Evolutionary conservation across 2,113 vertebrate genomes (phyloP).

Genomic region (Pseudorectes ferrugineus): DNA sequence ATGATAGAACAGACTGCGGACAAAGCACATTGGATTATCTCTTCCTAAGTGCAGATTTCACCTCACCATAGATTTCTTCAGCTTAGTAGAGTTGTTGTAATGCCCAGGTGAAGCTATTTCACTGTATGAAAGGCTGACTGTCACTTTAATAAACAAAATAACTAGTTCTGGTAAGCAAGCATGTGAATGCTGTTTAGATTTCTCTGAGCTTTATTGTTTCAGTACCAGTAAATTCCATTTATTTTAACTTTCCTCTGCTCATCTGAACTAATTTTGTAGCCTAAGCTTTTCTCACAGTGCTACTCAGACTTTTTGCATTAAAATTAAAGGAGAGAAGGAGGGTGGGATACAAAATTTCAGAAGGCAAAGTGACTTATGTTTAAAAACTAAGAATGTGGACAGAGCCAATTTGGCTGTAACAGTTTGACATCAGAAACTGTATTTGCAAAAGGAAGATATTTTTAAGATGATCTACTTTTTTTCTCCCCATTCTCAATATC

Average conservation of each 20-base stretch:
- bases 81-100: background rate
- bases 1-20: background rate
- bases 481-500: background rate
- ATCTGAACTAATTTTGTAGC: background rate
- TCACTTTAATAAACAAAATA: background rate
- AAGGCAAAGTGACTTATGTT: background rate
- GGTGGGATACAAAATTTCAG: background rate
- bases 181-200: background rate
- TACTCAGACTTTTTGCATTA: background rate
- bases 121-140: background rate
- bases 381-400: background rate
- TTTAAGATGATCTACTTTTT: background rate
- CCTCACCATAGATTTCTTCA: background rate
- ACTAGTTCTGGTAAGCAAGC: background rate
- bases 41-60: background rate
- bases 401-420: background rate
- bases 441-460: background rate
- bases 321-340: background rate
- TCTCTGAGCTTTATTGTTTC: background rate
- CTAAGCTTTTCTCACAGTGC: background rate
- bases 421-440: background rate
- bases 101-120: background rate
- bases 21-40: background rate
- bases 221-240: background rate
- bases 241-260: background rate